Conservation (phyloP, 2,797 vertebrate genomes). For the Tragelaphus oryx region DNA sequence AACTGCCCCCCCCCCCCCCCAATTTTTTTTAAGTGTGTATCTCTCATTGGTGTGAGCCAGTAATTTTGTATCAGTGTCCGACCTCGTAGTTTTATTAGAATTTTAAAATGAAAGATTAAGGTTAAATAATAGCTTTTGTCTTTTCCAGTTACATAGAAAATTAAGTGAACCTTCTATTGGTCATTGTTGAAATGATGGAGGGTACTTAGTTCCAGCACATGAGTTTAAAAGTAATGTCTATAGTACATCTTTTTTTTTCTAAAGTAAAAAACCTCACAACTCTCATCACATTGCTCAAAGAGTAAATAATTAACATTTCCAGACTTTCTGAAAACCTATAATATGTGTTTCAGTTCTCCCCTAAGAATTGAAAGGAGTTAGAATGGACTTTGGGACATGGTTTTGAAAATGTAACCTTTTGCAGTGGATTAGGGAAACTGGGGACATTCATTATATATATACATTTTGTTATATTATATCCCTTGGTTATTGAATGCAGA, state of each 20-base stretch:
- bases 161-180: neutral
- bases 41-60: neutral
- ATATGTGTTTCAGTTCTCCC: neutral
- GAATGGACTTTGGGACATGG: neutral
- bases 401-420: neutral
- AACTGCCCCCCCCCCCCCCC: rapidly evolving
- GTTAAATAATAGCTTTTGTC: neutral
- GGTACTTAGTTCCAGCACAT: neutral
- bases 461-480: neutral
- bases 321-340: neutral
- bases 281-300: neutral
- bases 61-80: neutral
- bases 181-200: neutral
- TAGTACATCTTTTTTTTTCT: neutral
- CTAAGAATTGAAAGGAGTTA: neutral
- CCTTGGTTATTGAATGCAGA: neutral
- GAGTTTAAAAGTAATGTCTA: neutral
- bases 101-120: neutral
- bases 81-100: neutral
- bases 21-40: neutral
- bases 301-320: neutral
- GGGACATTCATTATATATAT: neutral
- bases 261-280: neutral
- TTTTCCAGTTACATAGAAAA: neutral
- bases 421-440: neutral